Percentiles rank a stretch among this genome's conserved stretches.
Evolutionary conservation across 92 coral and sea anemone species (phyloP).

Genomic region (Paragorgia papillata): DNA sequence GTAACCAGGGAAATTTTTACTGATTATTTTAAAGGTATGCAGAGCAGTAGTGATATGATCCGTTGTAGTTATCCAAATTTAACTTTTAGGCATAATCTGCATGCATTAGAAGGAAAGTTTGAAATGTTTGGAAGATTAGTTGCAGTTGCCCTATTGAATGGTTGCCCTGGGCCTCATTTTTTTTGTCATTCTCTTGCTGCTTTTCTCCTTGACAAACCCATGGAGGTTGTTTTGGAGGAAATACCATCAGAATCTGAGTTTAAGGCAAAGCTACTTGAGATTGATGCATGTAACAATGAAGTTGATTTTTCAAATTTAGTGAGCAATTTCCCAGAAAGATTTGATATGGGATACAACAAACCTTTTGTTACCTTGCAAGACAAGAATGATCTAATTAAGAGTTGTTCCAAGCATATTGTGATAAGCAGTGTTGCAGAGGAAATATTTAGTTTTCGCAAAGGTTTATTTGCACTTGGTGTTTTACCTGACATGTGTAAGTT

Average conservation of each 20-base stretch:
- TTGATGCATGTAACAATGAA: too few species aligned
- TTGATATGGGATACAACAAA: too few species aligned
- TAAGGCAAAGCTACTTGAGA: conserved; percentile 31
- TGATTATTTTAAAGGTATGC: conserved; percentile 37
- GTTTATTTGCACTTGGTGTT: too few species aligned
- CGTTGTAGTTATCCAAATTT: conserved; percentile 44
- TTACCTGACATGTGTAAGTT: too few species aligned
- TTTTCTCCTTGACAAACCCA: conserved; percentile 10
- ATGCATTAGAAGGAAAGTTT: conserved; percentile 23
- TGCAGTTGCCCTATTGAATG: conserved; percentile 39
- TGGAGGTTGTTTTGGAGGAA: conserved; percentile 23
- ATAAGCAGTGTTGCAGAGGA: too few species aligned
- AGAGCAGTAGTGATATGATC: conserved; percentile 17
- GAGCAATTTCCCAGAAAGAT: too few species aligned
- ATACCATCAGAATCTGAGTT: conserved; percentile 29
- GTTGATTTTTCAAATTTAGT: too few species aligned
- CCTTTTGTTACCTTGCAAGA: too few species aligned
- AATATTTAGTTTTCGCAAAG: too few species aligned
- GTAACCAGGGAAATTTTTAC: conserved; percentile 48
- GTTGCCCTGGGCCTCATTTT: conserved; percentile 48
- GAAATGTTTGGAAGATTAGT: conserved; percentile 35
- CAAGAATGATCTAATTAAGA: too few species aligned
- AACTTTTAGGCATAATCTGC: conserved; percentile 38
- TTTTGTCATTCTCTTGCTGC: conserved; percentile 26
- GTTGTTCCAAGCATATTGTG: too few species aligned